Conservation (phyloP, 2,888 invertebrate genomes). For the Calliphora vomitoria region DNA sequence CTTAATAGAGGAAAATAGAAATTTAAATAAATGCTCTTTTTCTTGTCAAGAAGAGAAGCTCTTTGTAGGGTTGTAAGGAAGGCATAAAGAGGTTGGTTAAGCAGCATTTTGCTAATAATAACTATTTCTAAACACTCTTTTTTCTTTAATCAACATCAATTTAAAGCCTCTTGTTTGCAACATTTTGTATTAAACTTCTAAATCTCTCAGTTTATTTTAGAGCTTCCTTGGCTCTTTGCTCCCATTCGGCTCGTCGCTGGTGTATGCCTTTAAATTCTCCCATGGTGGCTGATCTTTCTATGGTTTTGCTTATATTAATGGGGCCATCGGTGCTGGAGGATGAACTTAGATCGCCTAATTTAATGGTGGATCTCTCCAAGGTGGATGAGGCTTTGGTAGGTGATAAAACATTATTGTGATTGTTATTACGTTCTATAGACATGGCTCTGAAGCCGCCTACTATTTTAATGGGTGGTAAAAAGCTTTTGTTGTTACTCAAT, state of each 20-base stretch:
- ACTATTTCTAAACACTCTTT: neutral
- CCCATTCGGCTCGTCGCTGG: conserved; percentile 91
- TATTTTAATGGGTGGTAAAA: conserved; percentile 80
- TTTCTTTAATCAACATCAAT: neutral
- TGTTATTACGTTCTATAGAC: conserved; percentile 75
- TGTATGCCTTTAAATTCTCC: conserved; percentile 89
- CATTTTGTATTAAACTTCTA: neutral
- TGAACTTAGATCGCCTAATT: conserved; percentile 58
- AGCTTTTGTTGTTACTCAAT: conserved; percentile 67
- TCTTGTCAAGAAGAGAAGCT: conserved; percentile 63
- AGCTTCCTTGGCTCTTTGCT: conserved; percentile 90
- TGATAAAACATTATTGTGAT: conserved; percentile 76
- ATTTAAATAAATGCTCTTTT: conserved; percentile 65
- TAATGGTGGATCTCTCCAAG: conserved; percentile 72
- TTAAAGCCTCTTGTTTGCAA: conserved; percentile 33
- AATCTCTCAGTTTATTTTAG: conserved; percentile 78
- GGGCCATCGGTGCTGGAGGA: conserved; percentile 67
- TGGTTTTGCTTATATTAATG: conserved; percentile 76
- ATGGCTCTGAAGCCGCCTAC: conserved; percentile 60
- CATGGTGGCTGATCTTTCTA: conserved; percentile 82
- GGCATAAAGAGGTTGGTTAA: conserved; percentile 41
- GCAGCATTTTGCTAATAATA: conserved; percentile 25
- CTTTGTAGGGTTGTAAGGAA: conserved; percentile 41
- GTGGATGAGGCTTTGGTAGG: conserved; percentile 56
- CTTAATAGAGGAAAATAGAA: neutral